phyloP scores from a whole-genome alignment of 2,888 invertebrate species.

The Macrosoma leucophasiata region DNA sequence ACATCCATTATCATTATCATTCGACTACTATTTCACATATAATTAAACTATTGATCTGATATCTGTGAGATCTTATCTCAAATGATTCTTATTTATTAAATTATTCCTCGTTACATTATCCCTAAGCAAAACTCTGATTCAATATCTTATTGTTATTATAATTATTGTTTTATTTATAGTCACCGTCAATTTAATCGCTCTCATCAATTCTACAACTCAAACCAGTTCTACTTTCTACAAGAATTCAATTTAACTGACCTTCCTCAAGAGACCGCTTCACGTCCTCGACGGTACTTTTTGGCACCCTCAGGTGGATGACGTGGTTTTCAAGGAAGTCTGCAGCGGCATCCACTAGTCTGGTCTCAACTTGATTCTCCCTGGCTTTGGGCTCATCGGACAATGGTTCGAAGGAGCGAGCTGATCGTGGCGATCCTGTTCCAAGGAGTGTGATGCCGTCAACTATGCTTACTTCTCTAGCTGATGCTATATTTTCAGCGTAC shows the following conservation, averaged over 20 bases:
- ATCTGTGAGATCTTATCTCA: no score
- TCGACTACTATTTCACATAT: no score
- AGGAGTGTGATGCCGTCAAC: slow-evolving; percentile 77
- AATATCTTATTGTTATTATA: no score
- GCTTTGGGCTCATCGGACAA: slow-evolving; percentile 83
- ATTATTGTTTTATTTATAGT: no score
- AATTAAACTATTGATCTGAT: no score
- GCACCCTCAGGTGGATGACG: slow-evolving; percentile 87
- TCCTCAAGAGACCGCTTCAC: slow-evolving; percentile 87
- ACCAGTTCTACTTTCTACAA: no score
- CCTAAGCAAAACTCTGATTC: no score
- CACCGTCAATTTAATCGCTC: no score
- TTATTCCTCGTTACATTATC: no score
- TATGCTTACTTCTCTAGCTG: slow-evolving; percentile 70
- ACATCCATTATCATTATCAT: no score
- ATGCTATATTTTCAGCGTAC: slow-evolving; percentile 76
- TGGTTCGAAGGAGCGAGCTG: slow-evolving; percentile 77
- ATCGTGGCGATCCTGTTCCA: slow-evolving; percentile 68
- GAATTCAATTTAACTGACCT: slow-evolving; percentile 83
- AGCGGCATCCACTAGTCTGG: slow-evolving; percentile 82
- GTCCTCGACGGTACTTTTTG: slow-evolving; percentile 82
- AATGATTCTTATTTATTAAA: no score
- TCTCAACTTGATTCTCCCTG: slow-evolving; percentile 83
- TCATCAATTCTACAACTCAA: no score
- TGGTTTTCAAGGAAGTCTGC: slow-evolving; percentile 87